Evolutionary conservation across 2,113 vertebrate species (phyloP), one percentile per base, ranked within the genome.

Genomic region (Scopus umbretta): DNA sequence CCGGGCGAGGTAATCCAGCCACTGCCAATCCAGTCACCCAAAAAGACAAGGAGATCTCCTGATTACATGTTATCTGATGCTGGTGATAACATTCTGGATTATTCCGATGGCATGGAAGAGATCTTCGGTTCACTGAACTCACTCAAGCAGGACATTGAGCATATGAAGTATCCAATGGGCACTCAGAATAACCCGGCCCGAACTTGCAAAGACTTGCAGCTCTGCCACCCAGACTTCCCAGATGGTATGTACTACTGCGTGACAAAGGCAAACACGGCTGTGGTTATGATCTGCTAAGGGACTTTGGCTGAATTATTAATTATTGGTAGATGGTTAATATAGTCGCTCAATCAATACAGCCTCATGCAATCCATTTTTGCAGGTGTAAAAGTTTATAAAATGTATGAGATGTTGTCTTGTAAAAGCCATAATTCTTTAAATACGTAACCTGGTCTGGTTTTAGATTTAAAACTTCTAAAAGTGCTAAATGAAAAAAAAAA

Each of bases 141-240:
- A 81, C 98, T 99, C 92, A 99, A 99, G 87, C 99, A 99, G 95
- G 99, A 99, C 91, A 99, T 99, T 3, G 99, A 99, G 80, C 98
- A 99, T 30, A 99, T 99, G 99, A 99, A 99, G 93, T 99, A 99
- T 80, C 99, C 99, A 5, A 98, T 99, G 98, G 99, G 99, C 50
- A 99, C 99, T 2, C 98, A 99, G 88, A 99, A 97, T 78, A 99
- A 99, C 97, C 99, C 99, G 4, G 99, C 99, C 68, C 98, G 99
- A 72, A 99, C 99, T 11, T 99, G 99, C 97, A 99, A 99, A 87
- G 99, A 99, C 49, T 98, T 99, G 94, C 99, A 99, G n/a, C 99
- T 99, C 70, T 98, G 98, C 97, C 99, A 99, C 90, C 99, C 99
- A 0, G 99, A 99, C 88, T 99, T 99, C 98, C 98, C 98, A 23